Evolutionary conservation across 1,140 invertebrate species (phyloP).

Genomic region (Stratiolaelaps scimitus): DNA sequence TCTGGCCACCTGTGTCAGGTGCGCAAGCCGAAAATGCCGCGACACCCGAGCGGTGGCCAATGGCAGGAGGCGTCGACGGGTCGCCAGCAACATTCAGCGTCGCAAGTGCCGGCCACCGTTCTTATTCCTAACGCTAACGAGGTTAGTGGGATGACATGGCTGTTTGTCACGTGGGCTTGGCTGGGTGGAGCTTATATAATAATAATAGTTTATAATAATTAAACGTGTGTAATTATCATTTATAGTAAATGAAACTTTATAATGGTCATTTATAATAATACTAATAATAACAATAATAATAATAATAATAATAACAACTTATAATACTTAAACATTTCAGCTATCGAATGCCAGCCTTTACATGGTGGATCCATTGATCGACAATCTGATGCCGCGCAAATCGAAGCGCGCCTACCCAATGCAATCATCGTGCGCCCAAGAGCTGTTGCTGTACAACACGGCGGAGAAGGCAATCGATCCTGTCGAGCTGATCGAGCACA

Average conservation of each 20-base stretch:
- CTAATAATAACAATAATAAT: no score
- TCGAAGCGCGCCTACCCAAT: background rate
- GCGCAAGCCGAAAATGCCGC: conserved; percentile 14
- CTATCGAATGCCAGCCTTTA: no score
- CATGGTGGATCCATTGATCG: background rate
- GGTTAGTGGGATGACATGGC: background rate
- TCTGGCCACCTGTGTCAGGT: background rate
- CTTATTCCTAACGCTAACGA: background rate
- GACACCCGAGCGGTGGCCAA: conserved; percentile 17
- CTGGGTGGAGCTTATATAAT: no score
- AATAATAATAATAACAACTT: no score
- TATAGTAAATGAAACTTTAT: no score
- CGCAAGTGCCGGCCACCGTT: background rate
- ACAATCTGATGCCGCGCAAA: conserved; percentile 13
- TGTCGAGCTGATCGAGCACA: conserved; percentile 20
- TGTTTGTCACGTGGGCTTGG: no score
- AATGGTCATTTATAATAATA: no score
- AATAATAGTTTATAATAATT: no score
- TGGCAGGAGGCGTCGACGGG: background rate
- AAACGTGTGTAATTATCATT: no score
- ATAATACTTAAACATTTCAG: no score
- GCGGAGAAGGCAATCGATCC: conserved; percentile 3
- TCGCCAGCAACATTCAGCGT: background rate
- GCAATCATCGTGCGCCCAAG: background rate
- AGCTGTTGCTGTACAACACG: background rate